These are phyloP conservation scores for Frankliniella fusca DNA, from an alignment of 2,888 invertebrate species.

Conservation along the genomic window DNA sequence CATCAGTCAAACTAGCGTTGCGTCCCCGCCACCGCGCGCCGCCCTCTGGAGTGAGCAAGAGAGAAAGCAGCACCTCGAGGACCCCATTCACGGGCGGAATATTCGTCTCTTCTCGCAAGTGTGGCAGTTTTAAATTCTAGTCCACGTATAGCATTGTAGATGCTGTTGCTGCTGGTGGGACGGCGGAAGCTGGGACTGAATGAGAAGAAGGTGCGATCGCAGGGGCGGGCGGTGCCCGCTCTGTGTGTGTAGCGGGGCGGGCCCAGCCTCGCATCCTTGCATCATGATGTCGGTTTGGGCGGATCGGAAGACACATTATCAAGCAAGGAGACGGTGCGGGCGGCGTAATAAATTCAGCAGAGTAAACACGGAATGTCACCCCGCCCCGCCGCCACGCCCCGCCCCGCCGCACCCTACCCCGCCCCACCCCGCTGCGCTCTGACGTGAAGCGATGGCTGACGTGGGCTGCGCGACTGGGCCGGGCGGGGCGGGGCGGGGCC, in stretches of 20 bases:
- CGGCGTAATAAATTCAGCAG: slow-evolving; percentile 4
- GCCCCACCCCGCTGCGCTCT: neutral
- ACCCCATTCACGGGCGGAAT: too few relatives aligned
- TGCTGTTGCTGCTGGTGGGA: too few relatives aligned
- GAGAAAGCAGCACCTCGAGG: too few relatives aligned
- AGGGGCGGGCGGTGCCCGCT: neutral
- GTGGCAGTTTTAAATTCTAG: too few relatives aligned
- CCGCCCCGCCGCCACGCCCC: slow-evolving; percentile 1
- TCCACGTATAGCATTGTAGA: too few relatives aligned
- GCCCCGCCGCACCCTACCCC: neutral
- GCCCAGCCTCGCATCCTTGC: neutral
- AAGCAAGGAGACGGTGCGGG: neutral
- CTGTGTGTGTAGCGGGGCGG: neutral
- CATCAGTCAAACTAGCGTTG: too few relatives aligned
- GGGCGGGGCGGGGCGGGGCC: too few relatives aligned
- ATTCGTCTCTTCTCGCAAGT: too few relatives aligned
- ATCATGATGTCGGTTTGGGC: neutral
- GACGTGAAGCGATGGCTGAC: neutral
- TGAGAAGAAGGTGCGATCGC: neutral
- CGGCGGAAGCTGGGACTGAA: too few relatives aligned
- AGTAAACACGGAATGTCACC: neutral
- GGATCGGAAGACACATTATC: neutral
- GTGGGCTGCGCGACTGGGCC: neutral
- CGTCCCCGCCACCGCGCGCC: too few relatives aligned
- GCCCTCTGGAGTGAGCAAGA: too few relatives aligned